phyloP scores from a whole-genome alignment of 2,113 vertebrate species.

The Carassius carassius region DNA sequence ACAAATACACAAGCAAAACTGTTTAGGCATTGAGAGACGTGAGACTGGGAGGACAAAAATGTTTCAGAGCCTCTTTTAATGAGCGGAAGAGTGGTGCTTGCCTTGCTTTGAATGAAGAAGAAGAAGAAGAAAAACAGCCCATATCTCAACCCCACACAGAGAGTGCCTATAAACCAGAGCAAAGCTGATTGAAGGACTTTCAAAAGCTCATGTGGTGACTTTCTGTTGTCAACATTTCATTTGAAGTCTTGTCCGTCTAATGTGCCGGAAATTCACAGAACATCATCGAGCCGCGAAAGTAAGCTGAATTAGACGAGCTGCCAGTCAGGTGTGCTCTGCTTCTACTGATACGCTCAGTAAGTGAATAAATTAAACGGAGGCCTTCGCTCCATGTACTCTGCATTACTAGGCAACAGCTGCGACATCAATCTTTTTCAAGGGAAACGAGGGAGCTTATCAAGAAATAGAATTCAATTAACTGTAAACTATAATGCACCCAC shows the following conservation, averaged over 20 bases:
- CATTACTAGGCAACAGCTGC: slow-evolving; percentile 18
- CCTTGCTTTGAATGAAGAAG: background rate
- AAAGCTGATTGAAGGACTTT: slow-evolving; percentile 27
- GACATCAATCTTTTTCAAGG: slow-evolving; percentile 30
- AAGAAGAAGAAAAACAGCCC: background rate
- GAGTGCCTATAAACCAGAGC: slow-evolving; percentile 7
- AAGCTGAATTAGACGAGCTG: background rate
- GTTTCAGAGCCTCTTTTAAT: slow-evolving; percentile 37
- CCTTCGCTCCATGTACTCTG: background rate
- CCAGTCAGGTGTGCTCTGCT: slow-evolving; percentile 18
- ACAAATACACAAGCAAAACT: slow-evolving; percentile 44
- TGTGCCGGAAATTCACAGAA: slow-evolving; percentile 7
- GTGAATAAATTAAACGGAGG: background rate
- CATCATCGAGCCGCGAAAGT: background rate
- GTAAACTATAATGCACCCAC: slow-evolving; percentile 30
- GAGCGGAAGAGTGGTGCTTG: background rate
- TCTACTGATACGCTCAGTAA: background rate
- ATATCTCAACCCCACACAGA: slow-evolving; percentile 8
- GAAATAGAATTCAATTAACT: slow-evolving; percentile 28
- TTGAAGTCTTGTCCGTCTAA: slow-evolving; percentile 19
- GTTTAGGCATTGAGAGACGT: slow-evolving; percentile 33
- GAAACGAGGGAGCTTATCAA: slow-evolving; percentile 4
- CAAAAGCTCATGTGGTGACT: slow-evolving; percentile 23
- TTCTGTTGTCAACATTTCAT: slow-evolving; percentile 28
- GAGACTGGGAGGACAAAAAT: slow-evolving; percentile 20